phyloP scores from a whole-genome alignment of 2,113 vertebrate species.

The Isurus oxyrinchus region DNA sequence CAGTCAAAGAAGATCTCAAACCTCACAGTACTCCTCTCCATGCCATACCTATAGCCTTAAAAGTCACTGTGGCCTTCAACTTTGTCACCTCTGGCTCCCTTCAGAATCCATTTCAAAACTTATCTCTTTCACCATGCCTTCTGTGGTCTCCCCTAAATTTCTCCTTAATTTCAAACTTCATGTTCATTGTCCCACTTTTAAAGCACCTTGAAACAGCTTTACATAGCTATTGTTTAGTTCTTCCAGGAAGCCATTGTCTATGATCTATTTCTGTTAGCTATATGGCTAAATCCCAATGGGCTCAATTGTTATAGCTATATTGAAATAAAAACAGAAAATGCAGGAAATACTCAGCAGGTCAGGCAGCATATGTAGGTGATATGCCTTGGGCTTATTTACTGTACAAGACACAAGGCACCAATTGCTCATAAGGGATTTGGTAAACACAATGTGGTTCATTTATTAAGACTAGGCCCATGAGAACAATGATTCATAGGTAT shows the following conservation, averaged over 20 bases:
- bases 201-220: too few relatives aligned
- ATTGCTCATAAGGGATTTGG: too few relatives aligned
- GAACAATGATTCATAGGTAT: too few relatives aligned
- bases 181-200: too few relatives aligned
- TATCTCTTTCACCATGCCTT: not conserved
- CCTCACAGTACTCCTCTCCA: not conserved
- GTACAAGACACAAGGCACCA: too few relatives aligned
- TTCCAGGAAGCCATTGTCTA: not conserved
- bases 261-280: not conserved
- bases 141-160: not conserved
- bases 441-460: too few relatives aligned
- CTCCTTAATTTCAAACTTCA: not conserved
- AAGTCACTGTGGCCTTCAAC: not conserved
- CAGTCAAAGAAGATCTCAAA: too few relatives aligned
- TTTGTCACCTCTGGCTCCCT: not conserved
- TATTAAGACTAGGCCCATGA: too few relatives aligned
- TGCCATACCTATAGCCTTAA: not conserved
- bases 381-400: too few relatives aligned
- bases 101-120: not conserved
- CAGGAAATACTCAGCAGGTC: too few relatives aligned
- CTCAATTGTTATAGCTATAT: not conserved
- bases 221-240: not conserved
- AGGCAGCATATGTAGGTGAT: too few relatives aligned
- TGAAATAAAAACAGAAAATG: too few relatives aligned
- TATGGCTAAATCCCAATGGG: not conserved